Conservation (phyloP, 2,888 invertebrate genomes). For the Corythucha ciliata region DNA sequence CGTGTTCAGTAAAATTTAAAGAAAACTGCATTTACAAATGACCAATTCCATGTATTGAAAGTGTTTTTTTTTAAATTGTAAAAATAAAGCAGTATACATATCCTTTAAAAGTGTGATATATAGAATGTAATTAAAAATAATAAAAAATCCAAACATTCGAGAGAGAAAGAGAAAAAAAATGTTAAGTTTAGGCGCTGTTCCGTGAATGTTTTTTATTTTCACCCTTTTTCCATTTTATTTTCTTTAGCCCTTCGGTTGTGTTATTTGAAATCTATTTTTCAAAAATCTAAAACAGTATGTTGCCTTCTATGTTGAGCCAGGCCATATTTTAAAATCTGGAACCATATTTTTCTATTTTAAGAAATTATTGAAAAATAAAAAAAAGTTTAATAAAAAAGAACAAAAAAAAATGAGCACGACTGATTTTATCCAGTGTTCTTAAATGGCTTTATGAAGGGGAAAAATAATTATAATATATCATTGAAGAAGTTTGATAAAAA, state of each 20-base stretch:
- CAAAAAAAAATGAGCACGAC: slow-evolving; percentile 22
- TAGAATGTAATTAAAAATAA: slow-evolving; percentile 23
- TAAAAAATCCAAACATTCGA: slow-evolving; percentile 6
- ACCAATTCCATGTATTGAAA: slow-evolving; percentile 16
- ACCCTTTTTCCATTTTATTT: slow-evolving; percentile 1
- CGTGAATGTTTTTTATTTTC: slow-evolving; percentile 14
- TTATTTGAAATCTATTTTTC: slow-evolving; percentile 5
- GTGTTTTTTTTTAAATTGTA: slow-evolving; percentile 3
- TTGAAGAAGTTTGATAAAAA: too few species aligned
- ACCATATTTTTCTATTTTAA: slow-evolving; percentile 32
- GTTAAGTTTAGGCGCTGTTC: slow-evolving; percentile 2
- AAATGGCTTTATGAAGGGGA: slow-evolving; percentile 29
- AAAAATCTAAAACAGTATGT: slow-evolving; percentile 24
- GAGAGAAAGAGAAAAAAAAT: slow-evolving; percentile 4
- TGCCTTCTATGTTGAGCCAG: slow-evolving; percentile 28
- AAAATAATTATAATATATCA: too few species aligned
- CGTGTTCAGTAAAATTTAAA: neutral
- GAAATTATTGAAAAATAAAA: slow-evolving; percentile 18
- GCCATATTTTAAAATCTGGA: slow-evolving; percentile 29
- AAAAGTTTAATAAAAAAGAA: slow-evolving; percentile 5
- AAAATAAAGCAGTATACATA: slow-evolving; percentile 28
- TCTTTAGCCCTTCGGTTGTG: slow-evolving; percentile 4
- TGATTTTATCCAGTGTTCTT: slow-evolving; percentile 30
- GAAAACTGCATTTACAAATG: slow-evolving; percentile 15
- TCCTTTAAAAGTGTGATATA: slow-evolving; percentile 32